Conservation (phyloP, 2,888 invertebrate genomes). For the Proisotoma minuta region DNA sequence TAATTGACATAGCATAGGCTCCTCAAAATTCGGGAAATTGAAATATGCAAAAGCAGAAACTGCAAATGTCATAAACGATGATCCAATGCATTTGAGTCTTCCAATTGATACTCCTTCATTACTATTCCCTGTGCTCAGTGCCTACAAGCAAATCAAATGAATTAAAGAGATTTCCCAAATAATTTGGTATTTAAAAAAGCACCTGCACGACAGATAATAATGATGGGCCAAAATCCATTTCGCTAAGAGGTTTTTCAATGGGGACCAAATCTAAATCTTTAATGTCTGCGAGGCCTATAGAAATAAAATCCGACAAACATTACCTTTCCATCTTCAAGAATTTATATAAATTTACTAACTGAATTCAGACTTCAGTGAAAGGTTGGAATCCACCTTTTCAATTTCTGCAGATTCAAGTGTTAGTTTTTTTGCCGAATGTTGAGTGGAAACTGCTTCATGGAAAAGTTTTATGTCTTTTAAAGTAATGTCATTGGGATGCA, state of each 20-base stretch:
- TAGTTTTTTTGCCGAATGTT: slow-evolving; percentile 22
- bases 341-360: background rate
- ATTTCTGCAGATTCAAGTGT: background rate
- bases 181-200: background rate
- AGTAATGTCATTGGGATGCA: slow-evolving; percentile 26
- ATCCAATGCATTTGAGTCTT: slow-evolving; percentile 10
- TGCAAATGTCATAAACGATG: slow-evolving; percentile 15
- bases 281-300: background rate
- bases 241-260: background rate
- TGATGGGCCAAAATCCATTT: slow-evolving; percentile 13
- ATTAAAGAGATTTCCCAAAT: background rate
- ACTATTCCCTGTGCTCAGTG: background rate
- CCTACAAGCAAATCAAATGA: background rate
- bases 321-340: background rate
- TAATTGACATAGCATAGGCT: slow-evolving; percentile 17
- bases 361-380: background rate
- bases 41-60: slow-evolving; percentile 10
- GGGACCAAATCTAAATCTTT: background rate
- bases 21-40: slow-evolving; percentile 11
- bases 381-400: background rate
- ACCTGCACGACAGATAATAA: slow-evolving; percentile 18
- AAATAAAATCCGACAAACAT: background rate
- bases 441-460: slow-evolving; percentile 22
- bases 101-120: slow-evolving; percentile 12
- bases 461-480: slow-evolving; percentile 12